Percentiles rank a stretch among this genome's conserved stretches.
These are phyloP conservation scores for Sebastolobus alascanus DNA, from an alignment of 2,797 vertebrate genomes.

Conservation along the genomic window DNA sequence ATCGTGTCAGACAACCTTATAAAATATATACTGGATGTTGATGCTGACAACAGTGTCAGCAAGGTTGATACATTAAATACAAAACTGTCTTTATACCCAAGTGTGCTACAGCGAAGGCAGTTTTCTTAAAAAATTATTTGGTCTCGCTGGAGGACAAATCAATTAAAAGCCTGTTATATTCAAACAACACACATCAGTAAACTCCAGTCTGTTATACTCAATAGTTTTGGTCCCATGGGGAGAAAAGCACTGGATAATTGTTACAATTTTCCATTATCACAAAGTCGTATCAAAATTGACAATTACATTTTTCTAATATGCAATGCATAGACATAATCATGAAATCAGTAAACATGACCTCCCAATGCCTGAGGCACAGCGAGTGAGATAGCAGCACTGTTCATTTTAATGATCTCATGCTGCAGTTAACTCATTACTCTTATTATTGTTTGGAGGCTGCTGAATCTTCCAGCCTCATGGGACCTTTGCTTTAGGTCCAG, in stretches of 20 bases:
- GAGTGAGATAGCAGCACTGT: slow-evolving; percentile 48
- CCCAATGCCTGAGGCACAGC: slow-evolving; percentile 62
- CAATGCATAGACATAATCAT: slow-evolving; percentile 54
- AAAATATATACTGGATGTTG: slow-evolving; percentile 3
- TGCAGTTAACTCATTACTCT: slow-evolving; percentile 61
- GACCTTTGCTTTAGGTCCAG: slow-evolving; percentile 37
- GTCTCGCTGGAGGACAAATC: slow-evolving; percentile 54
- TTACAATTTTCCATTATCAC: slow-evolving; percentile 71
- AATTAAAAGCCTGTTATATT: slow-evolving; percentile 59
- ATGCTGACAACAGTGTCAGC: background rate
- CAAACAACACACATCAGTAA: slow-evolving; percentile 55
- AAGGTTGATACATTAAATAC: background rate
- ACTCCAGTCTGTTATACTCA: slow-evolving; percentile 49
- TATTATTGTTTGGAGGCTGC: slow-evolving; percentile 45
- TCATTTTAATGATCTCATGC: slow-evolving; percentile 73
- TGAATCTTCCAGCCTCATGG: slow-evolving; percentile 37
- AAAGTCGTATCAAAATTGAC: slow-evolving; percentile 64
- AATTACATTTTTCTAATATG: slow-evolving; percentile 63
- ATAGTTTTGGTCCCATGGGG: slow-evolving; percentile 57
- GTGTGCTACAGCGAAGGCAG: background rate
- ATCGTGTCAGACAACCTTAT: slow-evolving; percentile 23
- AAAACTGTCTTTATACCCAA: background rate
- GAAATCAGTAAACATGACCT: slow-evolving; percentile 66
- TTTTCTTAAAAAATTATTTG: slow-evolving; percentile 27
- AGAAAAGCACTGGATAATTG: slow-evolving; percentile 47